Conservation (phyloP, 2,888 invertebrate species). For the Drosophila falleni region DNA sequence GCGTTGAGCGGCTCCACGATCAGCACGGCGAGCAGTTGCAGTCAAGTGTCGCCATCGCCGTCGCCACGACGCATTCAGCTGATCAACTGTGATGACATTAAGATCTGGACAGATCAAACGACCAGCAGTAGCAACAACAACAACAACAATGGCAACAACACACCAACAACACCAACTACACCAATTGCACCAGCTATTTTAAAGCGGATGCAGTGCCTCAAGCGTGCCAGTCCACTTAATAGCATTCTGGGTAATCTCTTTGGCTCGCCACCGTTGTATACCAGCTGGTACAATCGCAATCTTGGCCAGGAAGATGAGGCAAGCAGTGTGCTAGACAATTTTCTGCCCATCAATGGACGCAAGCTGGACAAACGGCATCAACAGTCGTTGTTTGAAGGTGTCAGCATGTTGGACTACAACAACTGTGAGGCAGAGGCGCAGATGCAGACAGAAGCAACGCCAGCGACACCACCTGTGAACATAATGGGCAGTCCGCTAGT, state of each 20-base stretch:
- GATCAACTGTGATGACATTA: constrained; percentile 85
- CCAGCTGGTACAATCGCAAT: constrained; percentile 72
- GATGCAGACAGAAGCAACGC: constrained; percentile 4
- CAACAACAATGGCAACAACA: constrained; percentile 22
- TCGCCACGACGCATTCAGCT: constrained; percentile 71
- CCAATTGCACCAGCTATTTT: constrained; percentile 13
- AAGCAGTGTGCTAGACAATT: constrained; percentile 76
- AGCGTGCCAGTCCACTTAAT: constrained; percentile 73
- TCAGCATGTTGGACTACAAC: constrained; percentile 69
- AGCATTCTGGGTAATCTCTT: constrained; percentile 81
- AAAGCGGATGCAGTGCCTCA: constrained; percentile 17
- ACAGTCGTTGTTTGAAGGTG: constrained; percentile 81
- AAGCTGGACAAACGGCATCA: constrained; percentile 79
- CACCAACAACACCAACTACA: constrained; percentile 27
- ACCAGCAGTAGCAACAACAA: constrained; percentile 8
- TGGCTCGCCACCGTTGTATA: constrained; percentile 76
- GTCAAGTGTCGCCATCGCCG: constrained; percentile 38
- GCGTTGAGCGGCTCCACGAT: constrained; percentile 36
- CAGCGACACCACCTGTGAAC: constrained; percentile 48
- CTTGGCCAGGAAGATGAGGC: constrained; percentile 37
- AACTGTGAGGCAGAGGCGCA: constrained; percentile 26
- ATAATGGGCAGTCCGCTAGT: constrained; percentile 32
- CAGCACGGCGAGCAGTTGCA: constrained; percentile 42
- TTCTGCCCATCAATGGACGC: constrained; percentile 82
- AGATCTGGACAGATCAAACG: constrained; percentile 84